phyloP scores from a whole-genome alignment of 2,797 vertebrate species.

The Semaprochilodus insignis region DNA sequence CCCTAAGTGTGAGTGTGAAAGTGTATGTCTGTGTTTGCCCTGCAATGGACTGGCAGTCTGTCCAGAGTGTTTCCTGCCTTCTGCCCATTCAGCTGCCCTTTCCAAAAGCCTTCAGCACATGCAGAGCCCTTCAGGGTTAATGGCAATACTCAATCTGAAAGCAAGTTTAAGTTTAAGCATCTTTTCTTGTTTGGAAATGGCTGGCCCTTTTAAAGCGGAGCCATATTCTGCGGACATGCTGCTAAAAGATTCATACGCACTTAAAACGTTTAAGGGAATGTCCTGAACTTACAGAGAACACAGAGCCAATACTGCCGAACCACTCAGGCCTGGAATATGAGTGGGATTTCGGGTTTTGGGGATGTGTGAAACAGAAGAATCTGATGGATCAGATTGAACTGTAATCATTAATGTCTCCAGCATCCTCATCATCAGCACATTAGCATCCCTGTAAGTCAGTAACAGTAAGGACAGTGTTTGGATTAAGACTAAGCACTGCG shows the following conservation, averaged over 20 bases:
- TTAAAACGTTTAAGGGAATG: constrained; percentile 82
- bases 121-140: not conserved
- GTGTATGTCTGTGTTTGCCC: too few relatives aligned
- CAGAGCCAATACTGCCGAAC: constrained; percentile 71
- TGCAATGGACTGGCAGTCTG: too few relatives aligned
- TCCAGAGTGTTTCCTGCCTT: too few relatives aligned
- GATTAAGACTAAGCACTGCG: not conserved
- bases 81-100: too few relatives aligned
- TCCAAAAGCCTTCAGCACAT: not conserved
- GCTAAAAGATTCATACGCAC: constrained; percentile 79
- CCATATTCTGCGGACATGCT: constrained; percentile 71
- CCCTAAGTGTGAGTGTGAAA: too few relatives aligned
- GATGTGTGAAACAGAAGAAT: constrained; percentile 58
- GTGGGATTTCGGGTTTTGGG: constrained; percentile 59
- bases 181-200: not conserved
- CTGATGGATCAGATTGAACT: constrained; percentile 18
- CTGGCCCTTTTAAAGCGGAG: constrained; percentile 51
- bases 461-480: not conserved
- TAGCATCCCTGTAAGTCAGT: not conserved
- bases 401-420: not conserved
- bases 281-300: constrained; percentile 74
- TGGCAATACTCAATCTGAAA: not conserved
- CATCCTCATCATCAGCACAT: not conserved
- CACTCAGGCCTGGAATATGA: constrained; percentile 71
- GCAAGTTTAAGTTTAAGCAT: not conserved